phyloP scores from a whole-genome alignment of 2,888 invertebrate species.

The Drosophila kambysellisi region DNA sequence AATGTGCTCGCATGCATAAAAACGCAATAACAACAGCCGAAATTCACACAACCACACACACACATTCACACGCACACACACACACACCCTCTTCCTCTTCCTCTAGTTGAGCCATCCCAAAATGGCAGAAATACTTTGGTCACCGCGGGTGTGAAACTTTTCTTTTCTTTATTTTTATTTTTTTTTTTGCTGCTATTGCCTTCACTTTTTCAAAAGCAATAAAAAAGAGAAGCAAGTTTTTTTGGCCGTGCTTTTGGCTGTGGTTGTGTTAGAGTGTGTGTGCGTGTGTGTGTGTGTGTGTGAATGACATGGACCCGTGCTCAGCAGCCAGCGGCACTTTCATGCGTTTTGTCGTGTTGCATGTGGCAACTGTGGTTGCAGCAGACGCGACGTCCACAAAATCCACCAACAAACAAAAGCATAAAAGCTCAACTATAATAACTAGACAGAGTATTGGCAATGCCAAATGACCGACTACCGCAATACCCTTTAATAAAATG shows the following conservation, averaged over 20 bases:
- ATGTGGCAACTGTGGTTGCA: slow-evolving; percentile 53
- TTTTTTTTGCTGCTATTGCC: slow-evolving; percentile 24
- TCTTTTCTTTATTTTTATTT: slow-evolving; percentile 51
- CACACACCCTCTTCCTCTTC: slow-evolving; percentile 2
- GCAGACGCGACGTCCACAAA: slow-evolving; percentile 42
- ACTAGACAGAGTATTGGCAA: slow-evolving; percentile 11
- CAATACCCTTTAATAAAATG: slow-evolving; percentile 17
- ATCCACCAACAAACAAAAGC: slow-evolving; percentile 25
- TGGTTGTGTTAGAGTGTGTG: slow-evolving; percentile 12
- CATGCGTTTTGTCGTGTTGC: slow-evolving; percentile 54
- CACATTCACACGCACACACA: background rate
- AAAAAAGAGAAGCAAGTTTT: slow-evolving; percentile 27
- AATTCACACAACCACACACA: slow-evolving; percentile 27
- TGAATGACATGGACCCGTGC: slow-evolving; percentile 31
- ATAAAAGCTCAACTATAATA: slow-evolving; percentile 56
- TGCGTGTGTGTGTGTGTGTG: slow-evolving; percentile 17
- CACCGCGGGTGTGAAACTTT: slow-evolving; percentile 72
- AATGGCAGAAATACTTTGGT: slow-evolving; percentile 65
- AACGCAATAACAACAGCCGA: slow-evolving; percentile 75
- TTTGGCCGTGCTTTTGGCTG: slow-evolving; percentile 7
- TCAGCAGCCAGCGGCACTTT: slow-evolving; percentile 33
- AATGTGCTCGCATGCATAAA: slow-evolving; percentile 79
- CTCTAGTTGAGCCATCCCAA: slow-evolving; percentile 16
- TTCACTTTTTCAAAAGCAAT: slow-evolving; percentile 35
- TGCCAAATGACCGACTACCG: background rate